These are phyloP conservation scores for Mesorhabditis sp. DNA, from an alignment of 2,888 invertebrate genomes.

Conservation along the genomic window DNA sequence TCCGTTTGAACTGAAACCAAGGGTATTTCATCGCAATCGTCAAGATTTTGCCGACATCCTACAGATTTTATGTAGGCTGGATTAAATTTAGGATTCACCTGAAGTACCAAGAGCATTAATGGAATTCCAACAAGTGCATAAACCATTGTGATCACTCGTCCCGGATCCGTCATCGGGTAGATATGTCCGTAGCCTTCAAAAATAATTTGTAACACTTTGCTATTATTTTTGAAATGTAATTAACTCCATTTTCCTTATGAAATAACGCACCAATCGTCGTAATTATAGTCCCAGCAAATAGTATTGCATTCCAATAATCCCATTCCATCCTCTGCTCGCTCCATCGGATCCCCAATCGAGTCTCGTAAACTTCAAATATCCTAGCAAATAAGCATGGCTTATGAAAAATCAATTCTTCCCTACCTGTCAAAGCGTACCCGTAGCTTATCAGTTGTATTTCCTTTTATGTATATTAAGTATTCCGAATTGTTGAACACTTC, in stretches of 20 bases:
- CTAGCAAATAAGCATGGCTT: conserved; percentile 15
- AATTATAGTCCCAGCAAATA: conserved; percentile 35
- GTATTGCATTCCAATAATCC: conserved; percentile 43
- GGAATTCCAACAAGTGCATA: conserved; percentile 47
- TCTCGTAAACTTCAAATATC: conserved; percentile 27
- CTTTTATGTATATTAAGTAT: conserved; percentile 38
- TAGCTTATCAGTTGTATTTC: conserved; percentile 27
- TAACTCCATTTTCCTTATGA: background rate
- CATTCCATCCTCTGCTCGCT: conserved; percentile 46
- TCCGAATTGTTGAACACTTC: conserved; percentile 41
- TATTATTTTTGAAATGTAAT: background rate
- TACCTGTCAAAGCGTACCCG: conserved; percentile 1
- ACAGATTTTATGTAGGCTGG: background rate
- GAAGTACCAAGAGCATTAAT: conserved; percentile 38
- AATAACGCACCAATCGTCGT: conserved; percentile 17
- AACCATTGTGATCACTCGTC: conserved; percentile 41
- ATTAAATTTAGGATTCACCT: too few species aligned
- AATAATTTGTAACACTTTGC: background rate
- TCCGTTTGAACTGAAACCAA: conserved; percentile 48
- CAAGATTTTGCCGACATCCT: conserved; percentile 44
- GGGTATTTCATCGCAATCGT: conserved; percentile 48
- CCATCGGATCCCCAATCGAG: conserved; percentile 36
- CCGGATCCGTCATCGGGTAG: conserved; percentile 40
- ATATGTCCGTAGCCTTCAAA: conserved; percentile 42
- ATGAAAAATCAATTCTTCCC: background rate